Percentiles rank a stretch among this genome's conserved stretches.
phyloP scores from a whole-genome alignment of 1,140 invertebrate genomes.

The Neoseiulus cucumeris region DNA sequence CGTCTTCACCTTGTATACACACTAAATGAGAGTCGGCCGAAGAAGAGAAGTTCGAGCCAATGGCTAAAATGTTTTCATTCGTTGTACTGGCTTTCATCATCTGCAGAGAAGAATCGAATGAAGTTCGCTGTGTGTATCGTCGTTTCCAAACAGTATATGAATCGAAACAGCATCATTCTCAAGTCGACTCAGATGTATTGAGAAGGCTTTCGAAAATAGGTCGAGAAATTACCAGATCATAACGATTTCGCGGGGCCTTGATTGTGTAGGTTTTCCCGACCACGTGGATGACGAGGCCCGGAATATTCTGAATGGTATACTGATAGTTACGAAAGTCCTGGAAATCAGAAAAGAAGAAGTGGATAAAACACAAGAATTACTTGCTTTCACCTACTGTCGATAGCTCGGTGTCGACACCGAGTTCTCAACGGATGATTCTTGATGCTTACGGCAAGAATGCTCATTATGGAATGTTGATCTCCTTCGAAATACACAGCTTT shows the following conservation, averaged over 20 bases:
- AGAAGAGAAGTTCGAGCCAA: slow-evolving; percentile 56
- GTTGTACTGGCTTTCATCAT: slow-evolving; percentile 60
- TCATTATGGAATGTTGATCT: slow-evolving; percentile 64
- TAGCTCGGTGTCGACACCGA: slow-evolving; percentile 11
- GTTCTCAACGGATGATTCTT: neutral
- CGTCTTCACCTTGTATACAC: slow-evolving; percentile 53
- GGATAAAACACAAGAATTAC: no score
- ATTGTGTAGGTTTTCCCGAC: slow-evolving; percentile 59
- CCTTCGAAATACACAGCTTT: slow-evolving; percentile 68
- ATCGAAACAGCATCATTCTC: no score
- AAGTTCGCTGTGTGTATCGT: no score
- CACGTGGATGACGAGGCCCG: slow-evolving; percentile 59
- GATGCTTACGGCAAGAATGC: slow-evolving; percentile 46
- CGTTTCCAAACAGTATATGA: no score
- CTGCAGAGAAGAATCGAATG: slow-evolving; percentile 21
- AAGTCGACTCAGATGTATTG: no score
- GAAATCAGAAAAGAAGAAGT: slow-evolving; percentile 17
- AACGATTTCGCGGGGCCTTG: slow-evolving; percentile 54
- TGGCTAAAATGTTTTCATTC: slow-evolving; percentile 57
- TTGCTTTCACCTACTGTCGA: no score
- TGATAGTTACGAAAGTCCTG: slow-evolving; percentile 65
- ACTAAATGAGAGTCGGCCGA: slow-evolving; percentile 67
- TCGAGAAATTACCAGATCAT: slow-evolving; percentile 45
- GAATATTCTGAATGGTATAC: slow-evolving; percentile 54
- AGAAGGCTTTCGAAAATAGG: no score